phyloP scores from a whole-genome alignment of 2,797 vertebrate genomes.

The Mormyrops attenuatus region DNA sequence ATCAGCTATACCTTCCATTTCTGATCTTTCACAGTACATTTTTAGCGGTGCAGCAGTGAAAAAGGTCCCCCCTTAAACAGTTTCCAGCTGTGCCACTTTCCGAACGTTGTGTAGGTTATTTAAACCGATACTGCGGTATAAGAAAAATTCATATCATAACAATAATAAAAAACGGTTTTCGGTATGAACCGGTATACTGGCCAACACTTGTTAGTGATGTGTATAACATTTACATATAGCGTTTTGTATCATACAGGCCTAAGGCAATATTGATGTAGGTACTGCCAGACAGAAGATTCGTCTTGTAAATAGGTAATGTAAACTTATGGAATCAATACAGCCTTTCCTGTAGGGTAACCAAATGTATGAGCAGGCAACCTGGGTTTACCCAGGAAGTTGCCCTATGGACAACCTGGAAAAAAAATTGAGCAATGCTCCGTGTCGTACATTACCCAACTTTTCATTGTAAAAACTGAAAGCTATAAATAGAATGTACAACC shows the following conservation, averaged over 20 bases:
- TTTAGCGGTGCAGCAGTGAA: too few species aligned
- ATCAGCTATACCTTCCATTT: too few species aligned
- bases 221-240: not conserved
- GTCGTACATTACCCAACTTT: not conserved
- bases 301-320: not conserved
- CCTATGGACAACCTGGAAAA: not conserved
- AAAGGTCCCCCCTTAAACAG: too few species aligned
- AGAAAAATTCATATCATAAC: too few species aligned
- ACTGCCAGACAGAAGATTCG: not conserved
- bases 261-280: not conserved
- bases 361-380: not conserved
- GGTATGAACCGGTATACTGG: too few species aligned
- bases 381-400: not conserved
- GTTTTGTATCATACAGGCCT: not conserved
- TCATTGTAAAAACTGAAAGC: not conserved
- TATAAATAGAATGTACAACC: not conserved
- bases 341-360: not conserved
- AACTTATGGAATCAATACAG: not conserved
- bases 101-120: too few species aligned
- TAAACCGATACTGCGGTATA: too few species aligned
- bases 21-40: too few species aligned
- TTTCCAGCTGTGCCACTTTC: too few species aligned
- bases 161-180: too few species aligned
- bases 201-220: not conserved
- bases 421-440: not conserved